Base-by-base conservation (phyloP, 1,140 invertebrate genomes). In the Luehdorfia chinensis region DNA sequence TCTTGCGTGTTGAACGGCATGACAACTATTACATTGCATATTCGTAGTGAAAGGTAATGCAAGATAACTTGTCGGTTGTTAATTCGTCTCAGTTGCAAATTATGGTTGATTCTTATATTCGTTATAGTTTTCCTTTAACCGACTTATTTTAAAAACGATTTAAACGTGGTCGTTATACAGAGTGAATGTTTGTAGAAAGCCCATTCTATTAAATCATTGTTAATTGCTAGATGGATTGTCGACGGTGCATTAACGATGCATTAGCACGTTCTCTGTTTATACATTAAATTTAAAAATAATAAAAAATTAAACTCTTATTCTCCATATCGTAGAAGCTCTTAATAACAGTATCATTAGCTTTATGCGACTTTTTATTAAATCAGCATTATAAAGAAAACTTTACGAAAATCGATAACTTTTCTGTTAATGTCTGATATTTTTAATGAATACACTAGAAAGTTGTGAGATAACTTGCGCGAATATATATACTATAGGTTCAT, bases 21-120 rank as follows among this genome's bases (percentile, higher is more conserved):
- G 54, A 47, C 27, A 43, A 1, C 39, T 28, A 41, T 41, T 16
- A 41, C 27, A 30, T 43, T 43, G 30, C 25, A 43, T 45, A 55
- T 46, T 48, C 39, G 41, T 48, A 66, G 65, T 72, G 65, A 72
- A 72, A 72, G 65, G 59, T 55, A 53, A 28, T 14, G 14, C 12
- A 39, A 15, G 43, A 49, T 12, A 63, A 34, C 33, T 53, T 62
- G 52, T 50, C 36, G 59, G 27, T 62, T 61, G n/a, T 48, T 41
- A 36, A 54, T 59, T 57, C 34, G 41, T 54, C 53, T 46, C 34
- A 27, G 41, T 48, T 33, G 51, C 50, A 56, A 67, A 44, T 25
- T 13, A 34, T 27, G 25, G 39, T 30, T 30, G 15, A 43, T 43
- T 30, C 23, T 43, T 14, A 43, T 18, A 18, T 31, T 13, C 30